phyloP scores from a whole-genome alignment of 2,113 vertebrate genomes.

The Caloenas nicobarica region DNA sequence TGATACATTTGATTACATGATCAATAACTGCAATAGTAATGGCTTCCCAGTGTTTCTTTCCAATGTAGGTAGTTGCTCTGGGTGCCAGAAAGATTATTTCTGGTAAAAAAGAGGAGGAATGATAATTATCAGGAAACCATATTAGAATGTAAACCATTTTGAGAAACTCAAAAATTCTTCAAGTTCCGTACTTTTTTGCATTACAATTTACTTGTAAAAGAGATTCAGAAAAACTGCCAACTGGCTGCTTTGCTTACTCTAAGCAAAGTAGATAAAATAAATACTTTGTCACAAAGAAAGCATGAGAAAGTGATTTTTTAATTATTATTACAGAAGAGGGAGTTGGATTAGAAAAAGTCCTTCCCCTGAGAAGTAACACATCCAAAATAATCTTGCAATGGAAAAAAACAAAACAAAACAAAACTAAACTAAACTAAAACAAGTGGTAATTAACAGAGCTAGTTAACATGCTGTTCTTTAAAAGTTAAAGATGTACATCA shows the following conservation, averaged over 20 bases:
- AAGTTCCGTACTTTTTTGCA: not conserved
- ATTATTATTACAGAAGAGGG: not conserved
- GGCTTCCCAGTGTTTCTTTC: not conserved
- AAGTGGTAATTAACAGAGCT: conserved; percentile 10
- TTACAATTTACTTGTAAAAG: not conserved
- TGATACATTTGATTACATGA: not conserved
- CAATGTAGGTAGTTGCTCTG: not conserved
- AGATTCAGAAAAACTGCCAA: not conserved
- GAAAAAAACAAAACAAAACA: not conserved
- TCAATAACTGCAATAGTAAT: not conserved
- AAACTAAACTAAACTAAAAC: not conserved
- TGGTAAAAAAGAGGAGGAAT: not conserved
- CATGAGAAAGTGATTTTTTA: not conserved
- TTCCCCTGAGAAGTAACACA: not conserved
- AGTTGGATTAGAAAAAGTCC: not conserved
- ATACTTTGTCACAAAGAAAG: not conserved
- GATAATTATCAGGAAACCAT: not conserved
- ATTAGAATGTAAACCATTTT: not conserved
- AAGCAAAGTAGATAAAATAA: not conserved
- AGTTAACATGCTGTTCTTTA: conserved; percentile 18
- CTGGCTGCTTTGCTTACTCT: not conserved
- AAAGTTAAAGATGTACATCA: conserved; percentile 13
- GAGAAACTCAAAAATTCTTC: not conserved
- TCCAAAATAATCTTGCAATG: not conserved
- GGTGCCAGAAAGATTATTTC: not conserved